A percentile compares a stretch with the other conserved stretches of the same genome.
Evolutionary conservation across 2,888 invertebrate genomes (phyloP).

Genomic region (Clusia tigrina): DNA sequence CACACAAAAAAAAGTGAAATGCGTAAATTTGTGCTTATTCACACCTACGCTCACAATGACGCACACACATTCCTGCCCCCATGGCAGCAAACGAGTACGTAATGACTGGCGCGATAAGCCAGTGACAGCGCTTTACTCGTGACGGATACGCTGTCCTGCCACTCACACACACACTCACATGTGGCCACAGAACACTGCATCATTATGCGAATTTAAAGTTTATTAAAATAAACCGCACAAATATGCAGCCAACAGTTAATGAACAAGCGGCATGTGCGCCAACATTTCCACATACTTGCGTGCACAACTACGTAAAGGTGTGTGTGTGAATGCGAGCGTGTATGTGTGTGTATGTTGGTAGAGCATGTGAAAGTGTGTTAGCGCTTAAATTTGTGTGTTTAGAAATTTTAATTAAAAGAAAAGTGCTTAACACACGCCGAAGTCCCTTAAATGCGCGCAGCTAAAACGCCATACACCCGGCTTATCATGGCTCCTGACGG

Average conservation of each 20-base stretch:
- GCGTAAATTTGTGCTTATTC: too few species aligned
- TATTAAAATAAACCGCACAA: not conserved
- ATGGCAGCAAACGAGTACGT: too few species aligned
- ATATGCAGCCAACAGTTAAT: not conserved
- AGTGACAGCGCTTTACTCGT: too few species aligned
- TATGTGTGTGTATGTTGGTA: not conserved
- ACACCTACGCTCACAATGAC: too few species aligned
- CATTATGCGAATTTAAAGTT: too few species aligned
- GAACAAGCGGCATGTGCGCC: not conserved
- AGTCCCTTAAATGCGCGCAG: slow-evolving; percentile 31
- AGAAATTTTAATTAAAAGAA: slow-evolving; percentile 53
- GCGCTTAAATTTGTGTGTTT: slow-evolving; percentile 33
- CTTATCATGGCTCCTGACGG: not conserved
- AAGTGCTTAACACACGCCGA: slow-evolving; percentile 39
- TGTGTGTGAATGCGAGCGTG: slow-evolving; percentile 5
- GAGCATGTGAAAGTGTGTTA: slow-evolving; percentile 19
- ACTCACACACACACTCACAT: too few species aligned
- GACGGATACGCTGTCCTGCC: too few species aligned
- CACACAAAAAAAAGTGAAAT: too few species aligned
- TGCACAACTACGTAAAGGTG: slow-evolving; percentile 31
- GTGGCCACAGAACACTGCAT: too few species aligned
- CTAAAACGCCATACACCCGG: slow-evolving; percentile 10
- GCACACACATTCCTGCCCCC: too few species aligned
- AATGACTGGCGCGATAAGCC: too few species aligned
- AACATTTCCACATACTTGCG: not conserved